These are phyloP conservation scores for Drosophila carrolli DNA, from an alignment of 1,140 invertebrate species.

Conservation along the genomic window DNA sequence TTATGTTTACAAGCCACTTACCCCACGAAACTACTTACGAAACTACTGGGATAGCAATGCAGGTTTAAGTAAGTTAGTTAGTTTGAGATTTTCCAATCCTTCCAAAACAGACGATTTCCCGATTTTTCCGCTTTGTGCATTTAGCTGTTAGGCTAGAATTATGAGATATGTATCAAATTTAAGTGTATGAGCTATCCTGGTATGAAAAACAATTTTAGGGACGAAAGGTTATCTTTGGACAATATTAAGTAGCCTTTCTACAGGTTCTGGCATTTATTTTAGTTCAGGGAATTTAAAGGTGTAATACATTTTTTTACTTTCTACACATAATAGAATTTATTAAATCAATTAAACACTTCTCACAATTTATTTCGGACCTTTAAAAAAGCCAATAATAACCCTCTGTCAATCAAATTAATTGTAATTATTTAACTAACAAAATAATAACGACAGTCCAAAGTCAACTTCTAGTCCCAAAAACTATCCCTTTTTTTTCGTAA, in stretches of 20 bases:
- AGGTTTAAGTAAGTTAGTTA: conserved; percentile 27
- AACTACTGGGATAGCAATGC: conserved; percentile 31
- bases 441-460: neutral
- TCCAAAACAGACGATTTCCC: neutral
- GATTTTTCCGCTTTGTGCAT: conserved; percentile 6
- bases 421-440: neutral
- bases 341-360: too few species aligned
- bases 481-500: conserved; percentile 15
- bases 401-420: too few species aligned
- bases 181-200: conserved; percentile 8
- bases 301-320: neutral
- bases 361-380: too few species aligned
- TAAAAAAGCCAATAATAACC: too few species aligned
- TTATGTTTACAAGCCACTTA: conserved; percentile 1
- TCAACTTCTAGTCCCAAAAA: neutral
- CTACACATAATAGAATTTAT: neutral
- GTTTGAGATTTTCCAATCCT: neutral
- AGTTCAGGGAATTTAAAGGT: neutral
- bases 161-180: conserved; percentile 4
- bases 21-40: conserved; percentile 10
- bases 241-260: neutral
- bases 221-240: neutral
- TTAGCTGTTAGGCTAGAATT: conserved; percentile 7
- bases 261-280: neutral
- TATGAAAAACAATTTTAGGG: neutral